Percentiles rank a stretch among this genome's conserved stretches.
Conservation (phyloP, 1,140 invertebrate species). For the Drosophila ananassae region DNA sequence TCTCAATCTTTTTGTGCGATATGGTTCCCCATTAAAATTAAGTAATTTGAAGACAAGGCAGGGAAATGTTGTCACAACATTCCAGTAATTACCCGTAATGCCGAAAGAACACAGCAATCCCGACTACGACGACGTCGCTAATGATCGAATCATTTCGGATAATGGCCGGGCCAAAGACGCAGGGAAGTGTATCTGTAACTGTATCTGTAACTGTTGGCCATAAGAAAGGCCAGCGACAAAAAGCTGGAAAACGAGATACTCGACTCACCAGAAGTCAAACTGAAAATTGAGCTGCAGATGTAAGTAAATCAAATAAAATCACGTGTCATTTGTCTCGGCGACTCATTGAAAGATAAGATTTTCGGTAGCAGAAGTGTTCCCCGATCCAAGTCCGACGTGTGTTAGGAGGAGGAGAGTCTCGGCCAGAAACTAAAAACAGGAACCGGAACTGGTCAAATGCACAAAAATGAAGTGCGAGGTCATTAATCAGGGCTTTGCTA, state of each 20-base stretch:
- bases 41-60: slow-evolving; percentile 76
- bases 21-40: slow-evolving; percentile 70
- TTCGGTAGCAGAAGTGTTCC: slow-evolving; percentile 48
- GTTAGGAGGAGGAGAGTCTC: background rate
- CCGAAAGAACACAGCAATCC: slow-evolving; percentile 60
- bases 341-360: slow-evolving; percentile 78
- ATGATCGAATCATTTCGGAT: slow-evolving; percentile 81
- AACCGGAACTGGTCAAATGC: slow-evolving; percentile 38
- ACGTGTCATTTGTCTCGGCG: slow-evolving; percentile 80
- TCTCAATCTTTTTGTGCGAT: slow-evolving; percentile 55
- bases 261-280: slow-evolving; percentile 74
- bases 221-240: slow-evolving; percentile 57
- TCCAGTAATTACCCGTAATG: slow-evolving; percentile 78
- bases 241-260: slow-evolving; percentile 37
- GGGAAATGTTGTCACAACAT: slow-evolving; percentile 79
- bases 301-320: slow-evolving; percentile 84
- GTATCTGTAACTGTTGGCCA: slow-evolving; percentile 64
- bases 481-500: slow-evolving; percentile 76
- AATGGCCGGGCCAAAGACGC: slow-evolving; percentile 63
- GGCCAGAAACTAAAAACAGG: slow-evolving; percentile 7
- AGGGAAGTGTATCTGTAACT: slow-evolving; percentile 51
- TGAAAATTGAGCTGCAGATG: slow-evolving; percentile 82
- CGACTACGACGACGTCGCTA: slow-evolving; percentile 55
- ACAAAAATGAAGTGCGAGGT: slow-evolving; percentile 56
- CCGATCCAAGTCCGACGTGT: background rate